phyloP scores from a whole-genome alignment of 2,888 invertebrate genomes.

The Noctua fimbriata region DNA sequence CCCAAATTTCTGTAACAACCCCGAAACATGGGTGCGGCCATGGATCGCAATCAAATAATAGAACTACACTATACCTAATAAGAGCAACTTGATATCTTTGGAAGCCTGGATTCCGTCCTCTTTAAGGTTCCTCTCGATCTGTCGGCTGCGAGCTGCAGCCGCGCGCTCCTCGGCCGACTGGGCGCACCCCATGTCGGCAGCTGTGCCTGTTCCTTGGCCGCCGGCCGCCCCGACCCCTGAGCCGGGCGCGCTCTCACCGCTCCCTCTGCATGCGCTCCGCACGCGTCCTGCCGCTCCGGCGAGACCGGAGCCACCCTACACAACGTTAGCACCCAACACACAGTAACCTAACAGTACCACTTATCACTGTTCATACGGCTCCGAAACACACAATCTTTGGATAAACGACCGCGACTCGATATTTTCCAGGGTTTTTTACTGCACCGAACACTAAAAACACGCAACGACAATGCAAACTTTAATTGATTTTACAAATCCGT shows the following conservation, averaged over 20 bases:
- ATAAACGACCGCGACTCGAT: constrained; percentile 69
- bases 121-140: constrained; percentile 99
- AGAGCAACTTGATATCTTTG: constrained; percentile 99
- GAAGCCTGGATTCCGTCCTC: constrained; percentile 99
- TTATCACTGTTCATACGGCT: constrained; percentile 80
- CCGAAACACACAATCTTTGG: constrained; percentile 69
- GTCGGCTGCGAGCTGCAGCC: constrained; percentile 98
- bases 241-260: constrained; percentile 91
- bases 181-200: constrained; percentile 98
- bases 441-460: constrained; percentile 80
- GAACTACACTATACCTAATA: constrained; percentile 94
- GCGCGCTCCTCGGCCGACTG: constrained; percentile 99
- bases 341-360: constrained; percentile 88
- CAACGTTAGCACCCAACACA: constrained; percentile 85
- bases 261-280: constrained; percentile 89
- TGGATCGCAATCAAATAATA: constrained; percentile 61
- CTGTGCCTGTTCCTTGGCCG: constrained; percentile 88
- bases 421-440: constrained; percentile 74
- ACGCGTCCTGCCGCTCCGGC: constrained; percentile 87
- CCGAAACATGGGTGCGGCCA: constrained; percentile 86
- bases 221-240: constrained; percentile 89
- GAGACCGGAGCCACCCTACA: constrained; percentile 87
- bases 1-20: constrained; percentile 63
- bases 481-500: constrained; percentile 89
- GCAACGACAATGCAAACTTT: constrained; percentile 84